Conservation (phyloP, 2,888 invertebrate species). For the Ernsta delagoae region DNA sequence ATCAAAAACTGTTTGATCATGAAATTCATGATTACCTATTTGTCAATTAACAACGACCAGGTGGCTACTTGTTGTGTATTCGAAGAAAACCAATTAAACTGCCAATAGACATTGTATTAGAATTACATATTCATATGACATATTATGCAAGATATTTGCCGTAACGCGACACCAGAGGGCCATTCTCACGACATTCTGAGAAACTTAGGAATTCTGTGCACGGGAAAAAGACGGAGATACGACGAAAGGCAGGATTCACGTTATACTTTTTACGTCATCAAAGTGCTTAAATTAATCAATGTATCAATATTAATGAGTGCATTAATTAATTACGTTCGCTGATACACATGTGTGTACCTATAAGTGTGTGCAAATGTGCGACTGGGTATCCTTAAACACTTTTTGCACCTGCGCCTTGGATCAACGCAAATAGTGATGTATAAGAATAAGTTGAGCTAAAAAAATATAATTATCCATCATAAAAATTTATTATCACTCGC, state of each 20-base stretch:
- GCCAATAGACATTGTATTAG: neutral
- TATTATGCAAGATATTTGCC: conserved; percentile 20
- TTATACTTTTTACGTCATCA: conserved; percentile 20
- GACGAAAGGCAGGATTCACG: conserved; percentile 14
- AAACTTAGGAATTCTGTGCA: conserved; percentile 36
- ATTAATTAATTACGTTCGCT: conserved; percentile 26
- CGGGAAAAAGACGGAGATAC: conserved; percentile 33
- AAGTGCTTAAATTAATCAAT: conserved; percentile 32
- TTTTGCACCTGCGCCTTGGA: neutral
- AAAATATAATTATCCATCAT: conserved; percentile 1
- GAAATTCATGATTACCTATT: neutral
- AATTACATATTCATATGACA: neutral
- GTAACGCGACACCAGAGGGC: conserved; percentile 25
- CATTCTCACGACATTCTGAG: conserved; percentile 42
- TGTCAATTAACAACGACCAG: neutral
- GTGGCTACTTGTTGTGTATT: neutral
- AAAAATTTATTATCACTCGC: conserved; percentile 6
- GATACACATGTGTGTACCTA: neutral
- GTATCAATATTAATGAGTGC: conserved; percentile 32
- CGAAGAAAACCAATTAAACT: neutral
- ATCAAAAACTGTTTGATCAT: neutral
- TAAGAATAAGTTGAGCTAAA: neutral
- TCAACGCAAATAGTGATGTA: conserved; percentile 1
- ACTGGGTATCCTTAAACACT: conserved; percentile 2
- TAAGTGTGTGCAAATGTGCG: conserved; percentile 1